Evolutionary conservation across 2,888 invertebrate genomes (phyloP).

Genomic region (Sycophila texana): DNA sequence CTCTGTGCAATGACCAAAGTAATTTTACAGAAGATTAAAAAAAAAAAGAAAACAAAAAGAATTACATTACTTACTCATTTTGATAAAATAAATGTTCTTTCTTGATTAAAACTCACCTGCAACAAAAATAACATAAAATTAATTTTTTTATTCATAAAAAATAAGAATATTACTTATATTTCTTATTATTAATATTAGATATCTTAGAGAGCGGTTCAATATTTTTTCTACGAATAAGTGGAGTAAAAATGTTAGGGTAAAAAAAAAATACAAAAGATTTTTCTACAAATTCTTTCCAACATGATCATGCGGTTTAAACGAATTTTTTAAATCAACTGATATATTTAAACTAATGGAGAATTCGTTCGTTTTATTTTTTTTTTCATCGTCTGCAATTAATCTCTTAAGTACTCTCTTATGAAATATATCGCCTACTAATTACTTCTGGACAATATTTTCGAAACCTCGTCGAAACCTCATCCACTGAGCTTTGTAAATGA

Average conservation of each 20-base stretch:
- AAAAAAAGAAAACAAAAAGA: background rate
- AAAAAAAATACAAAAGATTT: too few species aligned
- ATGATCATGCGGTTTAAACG: too few species aligned
- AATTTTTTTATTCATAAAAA: background rate
- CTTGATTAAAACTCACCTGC: slow-evolving; percentile 24
- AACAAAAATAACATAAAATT: slow-evolving; percentile 25
- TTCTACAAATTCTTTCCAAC: too few species aligned
- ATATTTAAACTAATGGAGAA: slow-evolving; percentile 1
- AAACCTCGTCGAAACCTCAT: slow-evolving; percentile 7
- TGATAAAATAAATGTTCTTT: too few species aligned
- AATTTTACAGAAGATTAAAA: background rate
- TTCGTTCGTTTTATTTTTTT: background rate
- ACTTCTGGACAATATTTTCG: slow-evolving; percentile 22
- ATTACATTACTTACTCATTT: background rate
- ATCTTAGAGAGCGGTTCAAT: too few species aligned
- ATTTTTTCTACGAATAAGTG: too few species aligned
- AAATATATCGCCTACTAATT: slow-evolving; percentile 28
- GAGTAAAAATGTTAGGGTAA: too few species aligned
- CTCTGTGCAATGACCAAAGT: background rate
- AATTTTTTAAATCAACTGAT: too few species aligned
- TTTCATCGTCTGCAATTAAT: background rate
- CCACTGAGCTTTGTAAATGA: slow-evolving; percentile 21
- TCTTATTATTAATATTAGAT: too few species aligned
- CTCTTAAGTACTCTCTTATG: background rate
- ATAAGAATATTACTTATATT: background rate